Evolutionary conservation across 2,113 vertebrate genomes (phyloP).

Genomic region (Hydrochoerus hydrochaeris): DNA sequence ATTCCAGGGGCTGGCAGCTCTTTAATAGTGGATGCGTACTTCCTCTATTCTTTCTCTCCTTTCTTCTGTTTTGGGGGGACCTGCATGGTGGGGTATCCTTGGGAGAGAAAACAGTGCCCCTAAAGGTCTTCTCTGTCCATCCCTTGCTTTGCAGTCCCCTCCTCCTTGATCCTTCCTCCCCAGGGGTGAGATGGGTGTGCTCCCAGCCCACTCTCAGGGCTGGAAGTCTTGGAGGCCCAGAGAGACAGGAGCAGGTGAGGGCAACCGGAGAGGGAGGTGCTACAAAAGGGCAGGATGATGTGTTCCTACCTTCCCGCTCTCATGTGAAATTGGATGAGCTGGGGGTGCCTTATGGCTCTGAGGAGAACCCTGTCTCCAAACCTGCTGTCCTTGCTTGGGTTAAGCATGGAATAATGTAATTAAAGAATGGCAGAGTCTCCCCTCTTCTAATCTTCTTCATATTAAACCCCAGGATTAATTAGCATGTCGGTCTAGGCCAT

Average conservation of each 20-base stretch:
- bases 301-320: not conserved
- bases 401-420: slow-evolving; percentile 72
- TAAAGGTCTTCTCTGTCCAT: not conserved
- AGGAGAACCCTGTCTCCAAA: slow-evolving; percentile 20
- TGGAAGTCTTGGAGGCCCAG: not conserved
- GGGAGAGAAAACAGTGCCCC: not conserved
- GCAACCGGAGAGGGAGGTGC: not conserved
- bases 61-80: not conserved
- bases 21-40: not conserved
- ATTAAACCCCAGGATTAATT: slow-evolving; percentile 80
- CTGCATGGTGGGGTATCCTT: slow-evolving; percentile 36
- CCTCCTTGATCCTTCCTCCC: not conserved
- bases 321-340: not conserved
- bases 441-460: slow-evolving; percentile 73
- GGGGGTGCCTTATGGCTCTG: not conserved
- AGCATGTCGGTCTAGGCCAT: slow-evolving; percentile 71
- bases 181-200: not conserved
- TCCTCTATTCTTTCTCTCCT: not conserved
- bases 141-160: not conserved
- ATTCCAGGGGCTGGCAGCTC: not conserved
- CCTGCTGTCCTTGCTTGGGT: slow-evolving; percentile 63
- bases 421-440: slow-evolving; percentile 68
- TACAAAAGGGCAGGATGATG: not conserved
- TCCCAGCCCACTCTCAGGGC: not conserved
- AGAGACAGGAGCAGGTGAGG: slow-evolving; percentile 16